Evolutionary conservation across 2,888 invertebrate species (phyloP).

Genomic region (Phania funesta): DNA sequence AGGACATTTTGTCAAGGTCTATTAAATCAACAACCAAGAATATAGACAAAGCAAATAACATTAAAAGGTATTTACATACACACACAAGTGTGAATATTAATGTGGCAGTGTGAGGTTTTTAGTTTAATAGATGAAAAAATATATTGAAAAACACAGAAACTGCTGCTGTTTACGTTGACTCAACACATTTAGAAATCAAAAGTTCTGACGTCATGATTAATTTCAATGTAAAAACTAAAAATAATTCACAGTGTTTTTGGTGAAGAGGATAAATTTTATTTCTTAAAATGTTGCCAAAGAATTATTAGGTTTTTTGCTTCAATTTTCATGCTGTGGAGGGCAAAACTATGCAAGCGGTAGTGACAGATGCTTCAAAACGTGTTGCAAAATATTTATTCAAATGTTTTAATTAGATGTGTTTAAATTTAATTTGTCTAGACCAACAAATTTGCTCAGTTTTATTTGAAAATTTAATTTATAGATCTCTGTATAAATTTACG

Average conservation of each 20-base stretch:
- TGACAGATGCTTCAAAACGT: neutral
- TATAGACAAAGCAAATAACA: neutral
- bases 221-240: slow-evolving; percentile 18
- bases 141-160: neutral
- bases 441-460: neutral
- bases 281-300: neutral
- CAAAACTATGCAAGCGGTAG: neutral
- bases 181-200: neutral
- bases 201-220: slow-evolving; percentile 5
- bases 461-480: neutral
- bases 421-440: slow-evolving; percentile 10
- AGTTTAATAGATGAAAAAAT: neutral
- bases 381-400: neutral
- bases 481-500: too few species aligned
- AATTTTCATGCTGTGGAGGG: neutral
- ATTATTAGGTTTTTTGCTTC: neutral
- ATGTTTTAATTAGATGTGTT: neutral
- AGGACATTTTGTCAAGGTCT: slow-evolving; percentile 50
- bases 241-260: slow-evolving; percentile 25
- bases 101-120: neutral
- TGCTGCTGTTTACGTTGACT: slow-evolving; percentile 24
- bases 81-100: slow-evolving; percentile 12
- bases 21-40: slow-evolving; percentile 9
- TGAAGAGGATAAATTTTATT: slow-evolving; percentile 6
- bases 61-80: neutral